Base-by-base conservation (phyloP, 2,888 invertebrate species). In the Campopleginae sp. region DNA sequence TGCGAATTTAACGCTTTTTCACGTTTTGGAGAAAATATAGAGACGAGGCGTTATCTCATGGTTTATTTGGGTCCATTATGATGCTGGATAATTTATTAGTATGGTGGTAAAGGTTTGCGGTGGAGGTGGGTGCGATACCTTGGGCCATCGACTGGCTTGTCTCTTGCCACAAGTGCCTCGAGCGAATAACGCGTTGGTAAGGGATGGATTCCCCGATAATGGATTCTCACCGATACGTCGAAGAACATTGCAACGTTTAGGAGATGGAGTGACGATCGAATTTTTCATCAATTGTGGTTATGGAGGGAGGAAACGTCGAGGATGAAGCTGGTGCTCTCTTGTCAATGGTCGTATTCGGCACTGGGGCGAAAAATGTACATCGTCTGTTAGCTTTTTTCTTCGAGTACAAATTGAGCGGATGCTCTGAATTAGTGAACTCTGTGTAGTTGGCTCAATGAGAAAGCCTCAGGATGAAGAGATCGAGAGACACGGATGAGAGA, bases 161-260 rank as follows among this genome's bases (percentile, higher is more conserved):
- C 65, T 61, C 38, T 46, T 14, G 8, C 65, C n/a, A 46, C 46
- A 31, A 51, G 76, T 54, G 46, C 46, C 44, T 19, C 38, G 10
- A 46, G 23, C 27, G 10, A 42, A 66, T 58, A 51, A 63, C 63
- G 44, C 14, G 27, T 44, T 38, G 54, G 38, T 38, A 19, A 19
- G 14, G 38, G 51, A n/a, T 23, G 68, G 31, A 48, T 27, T 42
- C 48, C 71, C 48, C 85, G 82, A 85, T 82, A 82, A 85, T 85
- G 80, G 85, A 85, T 85, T 85, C n/a, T n/a, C 85, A 68, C 85
- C 82, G 61, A 85, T 85, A 80, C 54, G 66, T 66, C 10, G 72
- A 80, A 65, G 72, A 85, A 63, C 82, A n/a, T 42, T 71, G 79
- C 65, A n/a, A 19, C 76, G 82, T 51, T 76, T 44, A 44, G 14